Percentiles rank a stretch among this genome's conserved stretches.
phyloP scores from a whole-genome alignment of 2,797 vertebrate species.

The Enteromius unitaeniatus region DNA sequence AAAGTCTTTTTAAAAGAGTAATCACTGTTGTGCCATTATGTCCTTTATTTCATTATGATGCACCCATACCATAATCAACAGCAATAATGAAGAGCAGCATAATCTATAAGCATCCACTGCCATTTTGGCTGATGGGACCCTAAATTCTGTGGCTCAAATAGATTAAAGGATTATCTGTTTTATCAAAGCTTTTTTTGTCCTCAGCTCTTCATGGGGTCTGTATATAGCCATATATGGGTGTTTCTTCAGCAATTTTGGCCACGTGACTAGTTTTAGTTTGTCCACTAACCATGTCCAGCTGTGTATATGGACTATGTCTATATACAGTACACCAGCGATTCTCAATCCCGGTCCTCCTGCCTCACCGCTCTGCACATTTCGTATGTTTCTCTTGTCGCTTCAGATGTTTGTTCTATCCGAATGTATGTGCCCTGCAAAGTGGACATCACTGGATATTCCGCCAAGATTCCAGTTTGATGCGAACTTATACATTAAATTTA shows the following conservation, averaged over 20 bases:
- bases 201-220: background rate
- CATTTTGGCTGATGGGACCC: conserved; percentile 15
- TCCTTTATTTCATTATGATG: background rate
- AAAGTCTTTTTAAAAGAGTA: background rate
- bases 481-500: no score
- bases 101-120: conserved; percentile 29
- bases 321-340: background rate
- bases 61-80: background rate
- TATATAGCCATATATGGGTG: conserved; percentile 7
- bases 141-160: conserved; percentile 22
- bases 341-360: no score
- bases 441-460: no score
- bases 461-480: no score
- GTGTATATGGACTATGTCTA: background rate
- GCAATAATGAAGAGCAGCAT: conserved; percentile 13
- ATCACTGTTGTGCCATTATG: background rate
- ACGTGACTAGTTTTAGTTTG: background rate
- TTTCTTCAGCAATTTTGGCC: background rate
- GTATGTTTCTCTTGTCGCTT: no score
- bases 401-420: no score
- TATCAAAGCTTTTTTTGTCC: conserved; percentile 27
- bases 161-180: conserved; percentile 35
- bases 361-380: no score
- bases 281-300: background rate
- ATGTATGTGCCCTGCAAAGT: no score